Base-by-base conservation (phyloP, 2,113 vertebrate genomes). In the Cyanoderma ruficeps region DNA sequence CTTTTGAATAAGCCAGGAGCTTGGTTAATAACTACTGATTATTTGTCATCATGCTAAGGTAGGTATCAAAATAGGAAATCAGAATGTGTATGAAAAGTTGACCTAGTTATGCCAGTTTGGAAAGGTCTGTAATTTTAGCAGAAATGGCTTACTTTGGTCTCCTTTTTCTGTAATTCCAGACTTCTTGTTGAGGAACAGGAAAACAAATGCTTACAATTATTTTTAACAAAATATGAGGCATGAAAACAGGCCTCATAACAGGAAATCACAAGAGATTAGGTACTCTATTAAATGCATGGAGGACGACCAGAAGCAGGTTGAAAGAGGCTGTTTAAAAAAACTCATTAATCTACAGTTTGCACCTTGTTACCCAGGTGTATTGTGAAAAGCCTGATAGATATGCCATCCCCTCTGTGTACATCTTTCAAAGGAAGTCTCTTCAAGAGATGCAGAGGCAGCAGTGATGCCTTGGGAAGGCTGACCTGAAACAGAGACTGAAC, bases 1-100 rank as follows among this genome's bases (percentile, higher is more conserved):
- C 57, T 33, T 85, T 88, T 85, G 75, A 88, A 72, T 85, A 92
- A 94, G 28, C 37, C 50, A 65, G 63, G 47, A 88, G 15, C 55
- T 57, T 80, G 42, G 30, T 86, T 95, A 93, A 80, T 86, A 83
- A 90, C 70, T 74, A 12, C 47, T 77, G 49, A 69, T 65, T 91
- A 69, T 65, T 89, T 83, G 65, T 41, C 69, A 46, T 63, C 42
- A 22, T 49, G 37, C 31, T 64, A 41, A 79, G 63, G 41, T 72
- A 56, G 17, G 2, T 61, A 84, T 57, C 60, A 14, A 23, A 63
- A 65, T 42, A 84, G 39, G 20, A 86, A 89, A 63, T 61, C 11
- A 9, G 35, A 69, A 35, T 47, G 27, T 72, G 1, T 91, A 19
- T 72, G 60, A 55, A 53, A 78, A 46, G 39, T 74, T 89, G 55